Percentiles rank a stretch among this genome's conserved stretches.
Conservation (phyloP, 1,140 invertebrate genomes). For the Dufourea novaeangliae region DNA sequence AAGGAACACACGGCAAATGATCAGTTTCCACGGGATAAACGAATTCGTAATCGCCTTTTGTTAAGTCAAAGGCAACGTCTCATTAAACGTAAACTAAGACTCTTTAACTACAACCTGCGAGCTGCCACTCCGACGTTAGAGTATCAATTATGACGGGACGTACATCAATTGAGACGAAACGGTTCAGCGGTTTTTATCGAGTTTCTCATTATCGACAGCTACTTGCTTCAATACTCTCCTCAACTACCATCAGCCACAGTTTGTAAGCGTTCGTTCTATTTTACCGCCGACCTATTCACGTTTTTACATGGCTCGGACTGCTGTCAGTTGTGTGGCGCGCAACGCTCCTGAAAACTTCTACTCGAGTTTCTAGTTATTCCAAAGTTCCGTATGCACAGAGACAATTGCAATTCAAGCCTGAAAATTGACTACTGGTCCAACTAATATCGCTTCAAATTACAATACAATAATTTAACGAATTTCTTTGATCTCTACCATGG, state of each 20-base stretch:
- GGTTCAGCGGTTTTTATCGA: conserved; percentile 51
- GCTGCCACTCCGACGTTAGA: conserved; percentile 11
- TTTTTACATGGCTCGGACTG: conserved; percentile 40
- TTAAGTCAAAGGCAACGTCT: conserved; percentile 42
- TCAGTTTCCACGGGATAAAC: background rate
- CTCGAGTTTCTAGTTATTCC: no score
- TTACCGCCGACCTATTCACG: conserved; percentile 51
- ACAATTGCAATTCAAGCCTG: no score
- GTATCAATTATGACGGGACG: conserved; percentile 54
- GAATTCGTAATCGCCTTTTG: conserved; percentile 29
- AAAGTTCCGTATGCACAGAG: no score
- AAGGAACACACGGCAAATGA: conserved; percentile 14
- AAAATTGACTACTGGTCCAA: no score
- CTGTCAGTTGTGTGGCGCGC: background rate
- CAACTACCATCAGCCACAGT: conserved; percentile 17
- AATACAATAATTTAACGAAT: no score
- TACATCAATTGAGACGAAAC: conserved; percentile 55
- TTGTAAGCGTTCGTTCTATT: conserved; percentile 54
- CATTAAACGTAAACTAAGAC: conserved; percentile 34
- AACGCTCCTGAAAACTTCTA: conserved; percentile 5
- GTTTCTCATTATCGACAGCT: conserved; percentile 56
- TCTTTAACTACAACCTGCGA: conserved; percentile 21
- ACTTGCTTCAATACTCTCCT: conserved; percentile 38
- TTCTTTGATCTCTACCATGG: no score
- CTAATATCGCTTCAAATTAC: no score